phyloP scores from a whole-genome alignment of 2,113 vertebrate species.

The Tragelaphus strepsiceros region DNA sequence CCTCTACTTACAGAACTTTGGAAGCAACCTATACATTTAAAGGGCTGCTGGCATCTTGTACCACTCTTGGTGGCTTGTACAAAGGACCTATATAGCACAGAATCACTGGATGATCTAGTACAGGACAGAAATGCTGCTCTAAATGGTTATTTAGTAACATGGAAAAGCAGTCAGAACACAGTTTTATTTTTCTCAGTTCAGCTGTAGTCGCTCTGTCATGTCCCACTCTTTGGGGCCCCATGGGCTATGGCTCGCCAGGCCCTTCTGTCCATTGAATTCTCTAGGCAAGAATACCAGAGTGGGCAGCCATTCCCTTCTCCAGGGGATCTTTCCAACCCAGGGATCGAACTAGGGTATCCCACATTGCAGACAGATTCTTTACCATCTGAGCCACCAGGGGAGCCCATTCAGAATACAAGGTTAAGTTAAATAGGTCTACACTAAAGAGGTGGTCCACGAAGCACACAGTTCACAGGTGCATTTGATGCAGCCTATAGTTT shows the following conservation, averaged over 20 bases:
- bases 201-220: background rate
- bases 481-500: accelerated
- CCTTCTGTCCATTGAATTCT: background rate
- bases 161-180: background rate
- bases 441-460: background rate
- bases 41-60: background rate
- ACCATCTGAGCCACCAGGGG: background rate
- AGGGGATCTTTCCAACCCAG: background rate
- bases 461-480: accelerated
- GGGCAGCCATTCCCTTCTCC: background rate
- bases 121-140: background rate
- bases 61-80: background rate
- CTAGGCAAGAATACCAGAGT: background rate
- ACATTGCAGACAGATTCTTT: background rate
- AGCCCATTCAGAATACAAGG: background rate
- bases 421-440: background rate
- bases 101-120: accelerated
- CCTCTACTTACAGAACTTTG: background rate
- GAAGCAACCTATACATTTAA: background rate
- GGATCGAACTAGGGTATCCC: background rate
- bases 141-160: background rate
- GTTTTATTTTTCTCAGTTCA: background rate
- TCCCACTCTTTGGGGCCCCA: background rate
- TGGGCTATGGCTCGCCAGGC: background rate
- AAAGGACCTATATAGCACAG: background rate